Conservation (phyloP, 1,140 invertebrate species). For the Capitella teleta region DNA sequence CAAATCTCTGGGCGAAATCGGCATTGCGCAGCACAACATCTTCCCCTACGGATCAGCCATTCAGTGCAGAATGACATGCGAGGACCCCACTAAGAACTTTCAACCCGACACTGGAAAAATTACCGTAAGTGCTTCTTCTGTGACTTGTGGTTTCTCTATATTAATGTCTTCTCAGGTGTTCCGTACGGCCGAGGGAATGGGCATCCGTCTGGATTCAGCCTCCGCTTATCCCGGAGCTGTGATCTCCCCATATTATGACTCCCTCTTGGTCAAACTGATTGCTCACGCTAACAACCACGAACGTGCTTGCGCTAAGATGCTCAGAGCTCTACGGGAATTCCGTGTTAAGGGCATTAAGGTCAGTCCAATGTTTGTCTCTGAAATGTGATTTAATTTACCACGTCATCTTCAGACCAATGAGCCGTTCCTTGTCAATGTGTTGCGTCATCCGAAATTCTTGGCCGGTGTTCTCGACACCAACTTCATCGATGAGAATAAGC, state of each 20-base stretch:
- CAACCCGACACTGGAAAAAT: slow-evolving; percentile 96
- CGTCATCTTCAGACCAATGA: slow-evolving; percentile 93
- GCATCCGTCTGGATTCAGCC: slow-evolving; percentile 91
- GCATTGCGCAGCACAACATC: slow-evolving; percentile 84
- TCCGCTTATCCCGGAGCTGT: slow-evolving; percentile 93
- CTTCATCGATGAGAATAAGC: slow-evolving; percentile 97
- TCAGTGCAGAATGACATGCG: slow-evolving; percentile 96
- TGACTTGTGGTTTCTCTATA: too few relatives aligned
- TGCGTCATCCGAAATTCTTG: slow-evolving; percentile 93
- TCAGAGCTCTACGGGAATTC: slow-evolving; percentile 87
- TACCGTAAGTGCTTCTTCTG: slow-evolving; percentile 50
- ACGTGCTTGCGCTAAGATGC: slow-evolving; percentile 89
- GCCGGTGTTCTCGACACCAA: slow-evolving; percentile 90
- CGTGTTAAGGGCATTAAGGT: slow-evolving; percentile 93
- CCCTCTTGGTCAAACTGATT: slow-evolving; percentile 98
- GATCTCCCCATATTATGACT: slow-evolving; percentile 98
- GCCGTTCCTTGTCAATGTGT: slow-evolving; percentile 92
- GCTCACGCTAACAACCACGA: slow-evolving; percentile 83
- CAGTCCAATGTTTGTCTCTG: too few relatives aligned
- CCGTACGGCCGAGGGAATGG: slow-evolving; percentile 96
- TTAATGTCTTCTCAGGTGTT: slow-evolving; percentile 71
- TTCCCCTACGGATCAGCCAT: slow-evolving; percentile 76
- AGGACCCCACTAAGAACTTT: slow-evolving; percentile 94
- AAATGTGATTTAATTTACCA: too few relatives aligned
- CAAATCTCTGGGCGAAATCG: slow-evolving; percentile 81